Conservation (phyloP, 2,113 vertebrate species). For the Cisticola juncidis region DNA sequence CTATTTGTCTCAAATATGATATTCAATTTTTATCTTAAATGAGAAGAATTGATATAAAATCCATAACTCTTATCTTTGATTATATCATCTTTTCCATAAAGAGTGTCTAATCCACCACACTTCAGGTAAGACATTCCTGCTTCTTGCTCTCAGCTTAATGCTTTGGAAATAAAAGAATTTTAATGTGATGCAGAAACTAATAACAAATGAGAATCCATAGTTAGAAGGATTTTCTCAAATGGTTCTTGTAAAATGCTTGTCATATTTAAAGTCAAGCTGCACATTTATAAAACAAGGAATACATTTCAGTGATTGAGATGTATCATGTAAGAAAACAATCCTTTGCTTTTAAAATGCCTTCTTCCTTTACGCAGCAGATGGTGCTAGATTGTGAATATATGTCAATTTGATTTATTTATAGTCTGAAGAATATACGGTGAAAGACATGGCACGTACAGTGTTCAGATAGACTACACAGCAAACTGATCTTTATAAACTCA, state of each 20-base stretch:
- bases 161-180: neutral
- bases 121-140: neutral
- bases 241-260: neutral
- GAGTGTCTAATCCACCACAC: neutral
- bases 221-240: neutral
- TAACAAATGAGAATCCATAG: neutral
- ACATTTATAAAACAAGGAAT: neutral
- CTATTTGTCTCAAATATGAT: neutral
- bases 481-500: slow-evolving; percentile 21
- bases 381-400: slow-evolving; percentile 66
- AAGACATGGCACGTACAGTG: slow-evolving; percentile 40
- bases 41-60: neutral
- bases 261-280: neutral
- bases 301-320: neutral
- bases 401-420: slow-evolving; percentile 62
- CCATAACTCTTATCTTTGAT: neutral
- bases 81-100: neutral
- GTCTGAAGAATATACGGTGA: neutral
- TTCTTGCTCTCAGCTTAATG: neutral
- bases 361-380: slow-evolving; percentile 48
- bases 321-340: neutral
- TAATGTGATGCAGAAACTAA: neutral
- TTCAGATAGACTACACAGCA: slow-evolving; percentile 27
- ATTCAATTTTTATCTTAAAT: neutral
- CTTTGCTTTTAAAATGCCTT: slow-evolving; percentile 18